These are phyloP conservation scores for Apodemia duryi DNA, from an alignment of 2,888 invertebrate genomes.

Conservation along the genomic window DNA sequence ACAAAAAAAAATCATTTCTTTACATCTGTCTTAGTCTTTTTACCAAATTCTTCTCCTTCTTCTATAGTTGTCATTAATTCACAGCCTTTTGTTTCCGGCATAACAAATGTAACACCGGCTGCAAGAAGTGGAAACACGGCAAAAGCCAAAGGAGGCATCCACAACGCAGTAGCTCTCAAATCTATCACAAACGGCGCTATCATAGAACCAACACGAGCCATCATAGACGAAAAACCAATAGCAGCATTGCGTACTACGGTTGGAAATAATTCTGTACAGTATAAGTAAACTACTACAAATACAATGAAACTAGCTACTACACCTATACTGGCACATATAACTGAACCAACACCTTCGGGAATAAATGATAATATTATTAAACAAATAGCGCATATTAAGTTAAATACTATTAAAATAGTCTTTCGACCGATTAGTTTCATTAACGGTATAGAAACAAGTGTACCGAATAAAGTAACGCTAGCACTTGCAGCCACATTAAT, in stretches of 20 bases:
- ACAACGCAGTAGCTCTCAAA: constrained; percentile 63
- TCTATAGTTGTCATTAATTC: constrained; percentile 88
- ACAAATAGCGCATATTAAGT: constrained; percentile 80
- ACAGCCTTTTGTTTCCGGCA: constrained; percentile 90
- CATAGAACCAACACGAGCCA: constrained; percentile 92
- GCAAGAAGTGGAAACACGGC: constrained; percentile 83
- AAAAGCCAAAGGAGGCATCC: constrained; percentile 85
- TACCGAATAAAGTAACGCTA: constrained; percentile 79
- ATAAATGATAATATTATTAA: constrained; percentile 80
- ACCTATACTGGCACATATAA: constrained; percentile 84
- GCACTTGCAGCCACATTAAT: constrained; percentile 89
- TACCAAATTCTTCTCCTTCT: constrained; percentile 84
- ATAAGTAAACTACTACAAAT: constrained; percentile 92
- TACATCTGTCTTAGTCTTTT: constrained; percentile 35
- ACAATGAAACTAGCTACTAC: constrained; percentile 90
- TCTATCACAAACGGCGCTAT: constrained; percentile 89
- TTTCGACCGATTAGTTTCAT: constrained; percentile 83
- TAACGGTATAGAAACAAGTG: constrained; percentile 80
- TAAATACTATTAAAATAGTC: constrained; percentile 81
- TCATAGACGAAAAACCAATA: constrained; percentile 93
- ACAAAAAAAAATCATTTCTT: constrained; percentile 21
- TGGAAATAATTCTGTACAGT: constrained; percentile 92
- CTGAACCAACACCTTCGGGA: constrained; percentile 58
- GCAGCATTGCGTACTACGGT: constrained; percentile 93
- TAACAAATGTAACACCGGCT: constrained; percentile 72